Conservation (phyloP, 2,797 vertebrate genomes). For the Gymnothorax javanicus region DNA sequence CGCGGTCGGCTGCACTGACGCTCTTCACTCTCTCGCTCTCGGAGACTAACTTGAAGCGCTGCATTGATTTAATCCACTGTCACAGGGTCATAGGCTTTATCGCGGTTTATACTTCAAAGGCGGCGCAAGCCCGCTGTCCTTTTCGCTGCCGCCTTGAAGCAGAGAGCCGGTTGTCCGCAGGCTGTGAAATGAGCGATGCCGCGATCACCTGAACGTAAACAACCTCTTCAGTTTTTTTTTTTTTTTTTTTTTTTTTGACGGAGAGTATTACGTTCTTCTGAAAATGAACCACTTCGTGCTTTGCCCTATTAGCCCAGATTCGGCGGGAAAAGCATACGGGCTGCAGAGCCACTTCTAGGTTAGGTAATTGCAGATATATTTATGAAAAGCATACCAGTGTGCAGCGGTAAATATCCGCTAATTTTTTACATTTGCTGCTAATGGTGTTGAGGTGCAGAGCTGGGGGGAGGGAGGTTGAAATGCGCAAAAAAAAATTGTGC, state of each 20-base stretch:
- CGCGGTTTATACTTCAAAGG: not conserved
- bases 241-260: no score
- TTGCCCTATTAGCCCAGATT: not conserved
- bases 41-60: not conserved
- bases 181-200: not conserved
- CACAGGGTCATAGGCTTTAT: not conserved
- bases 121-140: not conserved
- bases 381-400: not conserved
- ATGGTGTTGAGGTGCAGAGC: not conserved
- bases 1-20: not conserved
- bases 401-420: not conserved
- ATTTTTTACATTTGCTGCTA: conserved; percentile 22
- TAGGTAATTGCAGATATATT: not conserved
- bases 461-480: not conserved
- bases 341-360: not conserved
- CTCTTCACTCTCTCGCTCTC: not conserved
- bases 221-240: not conserved
- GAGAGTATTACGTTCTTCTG: not conserved
- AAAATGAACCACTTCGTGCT: not conserved
- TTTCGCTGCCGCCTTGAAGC: not conserved
- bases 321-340: not conserved
- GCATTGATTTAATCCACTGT: not conserved
- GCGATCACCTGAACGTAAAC: not conserved
- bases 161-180: not conserved
- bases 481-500: conserved; percentile 2